These are phyloP conservation scores for Melanogrammus aeglefinus DNA, from an alignment of 2,797 vertebrate species.

Conservation along the genomic window DNA sequence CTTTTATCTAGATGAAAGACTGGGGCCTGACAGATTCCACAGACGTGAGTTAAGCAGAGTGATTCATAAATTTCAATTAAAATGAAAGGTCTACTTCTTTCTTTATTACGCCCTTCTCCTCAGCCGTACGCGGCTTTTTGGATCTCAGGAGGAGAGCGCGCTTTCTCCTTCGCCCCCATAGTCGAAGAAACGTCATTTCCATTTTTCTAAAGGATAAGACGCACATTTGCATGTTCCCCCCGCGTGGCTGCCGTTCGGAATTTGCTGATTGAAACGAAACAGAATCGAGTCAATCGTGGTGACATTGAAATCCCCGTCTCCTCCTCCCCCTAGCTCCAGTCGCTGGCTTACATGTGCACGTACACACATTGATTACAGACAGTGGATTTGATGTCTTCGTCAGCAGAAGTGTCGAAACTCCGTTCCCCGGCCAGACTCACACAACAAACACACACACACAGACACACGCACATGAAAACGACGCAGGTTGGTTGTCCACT, in stretches of 20 bases:
- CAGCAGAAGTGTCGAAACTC: constrained; percentile 68
- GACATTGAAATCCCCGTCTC: constrained; percentile 70
- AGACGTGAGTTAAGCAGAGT: constrained; percentile 73
- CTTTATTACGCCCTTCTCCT: constrained; percentile 73
- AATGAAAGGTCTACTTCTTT: constrained; percentile 74
- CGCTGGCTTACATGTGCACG: constrained; percentile 23
- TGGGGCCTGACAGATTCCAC: constrained; percentile 73
- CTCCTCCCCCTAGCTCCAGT: constrained; percentile 60
- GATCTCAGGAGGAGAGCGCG: constrained; percentile 66
- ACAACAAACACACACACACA: neutral
- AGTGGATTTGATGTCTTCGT: constrained; percentile 70
- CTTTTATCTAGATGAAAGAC: constrained; percentile 83
- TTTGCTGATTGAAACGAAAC: constrained; percentile 78
- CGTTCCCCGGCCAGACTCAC: constrained; percentile 15
- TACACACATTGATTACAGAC: constrained; percentile 74
- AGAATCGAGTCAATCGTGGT: constrained; percentile 70
- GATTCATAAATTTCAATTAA: constrained; percentile 83
- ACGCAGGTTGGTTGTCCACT: constrained; percentile 6
- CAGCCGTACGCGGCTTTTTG: constrained; percentile 55
- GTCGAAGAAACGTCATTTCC: constrained; percentile 71
- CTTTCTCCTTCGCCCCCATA: constrained; percentile 65
- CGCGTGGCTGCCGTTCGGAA: constrained; percentile 70
- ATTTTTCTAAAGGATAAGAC: constrained; percentile 70
- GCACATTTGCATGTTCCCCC: constrained; percentile 68
- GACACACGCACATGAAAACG: neutral